Conservation (phyloP, 2,797 vertebrate species). For the Danio tinwini region DNA sequence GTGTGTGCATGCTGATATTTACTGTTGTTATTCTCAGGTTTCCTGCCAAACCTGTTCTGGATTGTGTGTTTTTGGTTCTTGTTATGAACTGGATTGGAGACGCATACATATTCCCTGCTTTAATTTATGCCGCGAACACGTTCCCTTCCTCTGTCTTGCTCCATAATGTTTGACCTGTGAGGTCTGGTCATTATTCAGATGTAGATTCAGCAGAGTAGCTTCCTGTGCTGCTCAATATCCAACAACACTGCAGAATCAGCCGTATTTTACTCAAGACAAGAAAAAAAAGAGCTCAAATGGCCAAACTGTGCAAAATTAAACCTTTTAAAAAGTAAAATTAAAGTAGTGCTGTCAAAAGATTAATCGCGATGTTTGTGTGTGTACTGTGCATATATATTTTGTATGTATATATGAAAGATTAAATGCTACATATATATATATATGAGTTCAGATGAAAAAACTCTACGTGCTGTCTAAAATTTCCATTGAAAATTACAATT, state of each 20-base stretch:
- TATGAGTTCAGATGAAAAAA: too few relatives aligned
- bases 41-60: background rate
- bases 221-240: background rate
- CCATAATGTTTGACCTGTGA: background rate
- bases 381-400: too few relatives aligned
- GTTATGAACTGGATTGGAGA: background rate
- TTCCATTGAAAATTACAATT: too few relatives aligned
- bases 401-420: too few relatives aligned
- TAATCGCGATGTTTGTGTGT: too few relatives aligned
- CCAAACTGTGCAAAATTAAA: background rate
- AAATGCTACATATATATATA: too few relatives aligned
- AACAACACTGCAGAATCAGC: fast-evolving
- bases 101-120: background rate
- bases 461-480: too few relatives aligned
- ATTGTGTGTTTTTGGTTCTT: background rate
- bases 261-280: background rate
- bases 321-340: too few relatives aligned
- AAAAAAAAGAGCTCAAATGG: background rate
- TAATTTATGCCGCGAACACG: background rate
- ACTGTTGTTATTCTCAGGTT: background rate
- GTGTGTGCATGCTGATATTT: background rate
- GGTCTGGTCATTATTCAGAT: background rate
- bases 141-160: background rate
- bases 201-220: background rate
- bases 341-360: too few relatives aligned